Conservation (phyloP, 92 coral and sea anemone species). For the Chrysogorgia sp. region DNA sequence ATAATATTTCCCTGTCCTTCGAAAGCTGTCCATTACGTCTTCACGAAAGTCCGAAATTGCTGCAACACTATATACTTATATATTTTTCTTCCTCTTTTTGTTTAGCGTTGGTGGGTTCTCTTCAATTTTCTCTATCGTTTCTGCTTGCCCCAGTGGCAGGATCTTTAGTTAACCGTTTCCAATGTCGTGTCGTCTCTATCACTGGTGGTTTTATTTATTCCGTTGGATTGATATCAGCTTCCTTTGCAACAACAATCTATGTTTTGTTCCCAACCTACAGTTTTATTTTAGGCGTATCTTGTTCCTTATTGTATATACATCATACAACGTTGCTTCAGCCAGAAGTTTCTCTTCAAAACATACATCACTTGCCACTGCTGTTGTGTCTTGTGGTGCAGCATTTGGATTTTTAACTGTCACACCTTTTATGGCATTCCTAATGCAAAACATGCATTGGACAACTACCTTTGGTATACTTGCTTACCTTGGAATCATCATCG, state of each 20-base stretch:
- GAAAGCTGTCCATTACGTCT: too few species aligned
- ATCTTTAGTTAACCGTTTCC: conserved; percentile 45
- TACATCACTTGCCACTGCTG: conserved; percentile 1
- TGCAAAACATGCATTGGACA: conserved; percentile 17
- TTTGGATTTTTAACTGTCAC: conserved; percentile 1
- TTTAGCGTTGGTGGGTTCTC: conserved; percentile 80
- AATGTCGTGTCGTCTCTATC: conserved; percentile 61
- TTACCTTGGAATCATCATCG: conserved; percentile 24
- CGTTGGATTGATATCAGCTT: conserved; percentile 60
- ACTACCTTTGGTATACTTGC: conserved; percentile 12
- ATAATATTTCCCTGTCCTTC: too few species aligned
- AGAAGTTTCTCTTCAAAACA: conserved; percentile 1
- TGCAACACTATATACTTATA: too few species aligned
- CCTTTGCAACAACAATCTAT: conserved; percentile 49
- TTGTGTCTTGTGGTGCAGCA: conserved; percentile 11
- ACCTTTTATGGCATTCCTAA: neutral
- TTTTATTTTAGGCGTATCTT: conserved; percentile 19
- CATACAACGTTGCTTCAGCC: neutral
- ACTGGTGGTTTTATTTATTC: conserved; percentile 61
- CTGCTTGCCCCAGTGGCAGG: conserved; percentile 57
- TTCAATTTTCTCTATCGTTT: conserved; percentile 50
- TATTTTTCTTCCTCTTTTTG: neutral
- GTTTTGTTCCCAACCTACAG: conserved; percentile 60
- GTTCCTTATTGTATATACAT: neutral
- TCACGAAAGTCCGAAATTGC: too few species aligned